phyloP scores from a whole-genome alignment of 2,797 vertebrate genomes.

The Sylvilagus floridanus region DNA sequence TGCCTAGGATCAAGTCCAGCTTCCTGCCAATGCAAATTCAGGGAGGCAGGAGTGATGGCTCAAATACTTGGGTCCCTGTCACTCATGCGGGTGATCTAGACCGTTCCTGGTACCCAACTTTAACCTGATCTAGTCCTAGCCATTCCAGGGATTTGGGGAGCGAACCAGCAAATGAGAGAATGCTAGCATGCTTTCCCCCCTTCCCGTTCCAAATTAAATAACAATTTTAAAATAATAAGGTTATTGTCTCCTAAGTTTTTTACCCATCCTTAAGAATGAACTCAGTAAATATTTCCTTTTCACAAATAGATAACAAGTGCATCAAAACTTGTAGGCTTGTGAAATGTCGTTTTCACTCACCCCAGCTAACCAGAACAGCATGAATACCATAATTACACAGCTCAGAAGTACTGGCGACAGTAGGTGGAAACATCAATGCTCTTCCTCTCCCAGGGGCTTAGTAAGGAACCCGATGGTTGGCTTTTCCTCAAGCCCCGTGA shows the following conservation, averaged over 20 bases:
- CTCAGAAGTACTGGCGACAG: neutral
- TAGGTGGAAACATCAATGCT: neutral
- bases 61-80: no score
- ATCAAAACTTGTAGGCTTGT: neutral
- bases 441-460: neutral
- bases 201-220: no score
- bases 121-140: no score
- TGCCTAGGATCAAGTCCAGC: no score
- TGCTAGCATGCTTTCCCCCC: no score
- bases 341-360: constrained; percentile 44
- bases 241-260: neutral
- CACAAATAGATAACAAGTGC: neutral
- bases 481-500: neutral
- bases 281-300: constrained; percentile 34
- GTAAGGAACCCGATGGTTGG: neutral
- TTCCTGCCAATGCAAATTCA: no score
- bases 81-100: no score
- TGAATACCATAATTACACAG: neutral
- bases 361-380: neutral
- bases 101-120: no score
- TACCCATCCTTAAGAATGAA: neutral
- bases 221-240: neutral
- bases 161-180: no score
- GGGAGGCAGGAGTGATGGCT: no score
- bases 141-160: no score